A percentile compares a stretch with the other conserved stretches of the same genome.
phyloP scores from a whole-genome alignment of 2,797 vertebrate genomes.

The Sebastes alutus region DNA sequence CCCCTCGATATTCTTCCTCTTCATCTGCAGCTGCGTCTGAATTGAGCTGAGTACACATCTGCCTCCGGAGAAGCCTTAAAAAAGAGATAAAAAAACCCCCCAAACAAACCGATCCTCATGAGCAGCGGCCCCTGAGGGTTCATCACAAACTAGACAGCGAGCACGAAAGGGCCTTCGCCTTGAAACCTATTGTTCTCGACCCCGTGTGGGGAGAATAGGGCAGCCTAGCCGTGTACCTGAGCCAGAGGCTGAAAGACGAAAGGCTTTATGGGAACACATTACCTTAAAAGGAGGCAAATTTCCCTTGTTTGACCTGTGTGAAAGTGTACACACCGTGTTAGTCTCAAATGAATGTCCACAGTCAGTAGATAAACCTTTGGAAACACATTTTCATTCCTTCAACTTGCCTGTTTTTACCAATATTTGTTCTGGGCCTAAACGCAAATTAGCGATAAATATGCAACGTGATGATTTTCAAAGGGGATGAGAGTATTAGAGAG shows the following conservation, averaged over 20 bases:
- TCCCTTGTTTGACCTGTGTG: conserved; percentile 15
- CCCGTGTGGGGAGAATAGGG: conserved; percentile 23
- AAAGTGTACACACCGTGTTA: background rate
- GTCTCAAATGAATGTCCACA: conserved; percentile 11
- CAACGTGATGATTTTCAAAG: conserved; percentile 29
- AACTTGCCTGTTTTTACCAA: background rate
- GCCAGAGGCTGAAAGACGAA: conserved; percentile 29
- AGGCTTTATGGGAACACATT: background rate
- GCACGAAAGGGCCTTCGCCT: conserved; percentile 36
- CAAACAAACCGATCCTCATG: conserved; percentile 38
- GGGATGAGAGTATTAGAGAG: conserved; percentile 21
- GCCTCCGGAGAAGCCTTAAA: conserved; percentile 60
- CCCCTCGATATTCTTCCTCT: conserved; percentile 51
- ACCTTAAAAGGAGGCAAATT: conserved; percentile 31
- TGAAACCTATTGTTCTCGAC: conserved; percentile 56
- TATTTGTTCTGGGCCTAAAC: background rate
- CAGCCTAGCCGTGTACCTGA: conserved; percentile 9
- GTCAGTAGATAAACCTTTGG: background rate
- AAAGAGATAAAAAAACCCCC: conserved; percentile 1
- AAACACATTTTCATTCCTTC: background rate
- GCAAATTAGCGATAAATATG: conserved; percentile 25
- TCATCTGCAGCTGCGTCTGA: conserved; percentile 69
- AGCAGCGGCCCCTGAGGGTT: conserved; percentile 51
- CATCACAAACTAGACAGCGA: conserved; percentile 57
- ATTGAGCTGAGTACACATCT: conserved; percentile 64